Base-by-base conservation (phyloP, 2,888 invertebrate genomes). In the Torymus tubicola region DNA sequence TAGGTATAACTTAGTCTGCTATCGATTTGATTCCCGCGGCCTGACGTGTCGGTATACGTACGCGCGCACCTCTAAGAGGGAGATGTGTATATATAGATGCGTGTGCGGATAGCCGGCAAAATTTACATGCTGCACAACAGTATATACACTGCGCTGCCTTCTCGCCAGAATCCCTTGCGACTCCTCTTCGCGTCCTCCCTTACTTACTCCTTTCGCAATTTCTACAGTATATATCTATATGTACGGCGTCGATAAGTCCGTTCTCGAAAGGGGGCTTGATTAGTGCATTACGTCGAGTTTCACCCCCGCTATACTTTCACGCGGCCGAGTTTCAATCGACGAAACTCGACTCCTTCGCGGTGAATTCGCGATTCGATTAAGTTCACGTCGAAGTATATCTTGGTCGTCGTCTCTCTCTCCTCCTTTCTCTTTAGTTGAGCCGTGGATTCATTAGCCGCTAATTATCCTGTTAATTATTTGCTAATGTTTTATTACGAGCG, bases 1-100 rank as follows among this genome's bases (percentile, higher is more conserved):
- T 91, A 90, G 90, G 88, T 89, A 90, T 90, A 90, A 89, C 90
- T 90, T 90, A 89, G 89, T 90, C 89, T 88, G 88, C 89, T 90
- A 90, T 90, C 90, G 90, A 90, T 90, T 90, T 89, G 90, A 90
- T 90, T 89, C 90, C 88, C 77, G 72, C 68, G 87, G 88, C 88
- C 89, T 88, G 87, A 88, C 89, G 88, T 88, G 86, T 87, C 86
- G 86, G 87, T 88, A 71, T 31, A 63, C 70, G 50, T 70, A 65
- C 42, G 42, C 42, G 42, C 42, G 42, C 8, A 42, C 42, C 42
- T 42, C 42, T 8, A 42, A 42, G 42, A 42, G 42, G 42, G 42
- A 42, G 42, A 42, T 42, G 42, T 42, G 21, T 71, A n/a, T 67
- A 21, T n/a, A 11, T 58, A n/a, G 10, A 74, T 64, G 83, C 87